Conservation (phyloP, 2,113 vertebrate genomes). For the Phylloscopus whistleri region DNA sequence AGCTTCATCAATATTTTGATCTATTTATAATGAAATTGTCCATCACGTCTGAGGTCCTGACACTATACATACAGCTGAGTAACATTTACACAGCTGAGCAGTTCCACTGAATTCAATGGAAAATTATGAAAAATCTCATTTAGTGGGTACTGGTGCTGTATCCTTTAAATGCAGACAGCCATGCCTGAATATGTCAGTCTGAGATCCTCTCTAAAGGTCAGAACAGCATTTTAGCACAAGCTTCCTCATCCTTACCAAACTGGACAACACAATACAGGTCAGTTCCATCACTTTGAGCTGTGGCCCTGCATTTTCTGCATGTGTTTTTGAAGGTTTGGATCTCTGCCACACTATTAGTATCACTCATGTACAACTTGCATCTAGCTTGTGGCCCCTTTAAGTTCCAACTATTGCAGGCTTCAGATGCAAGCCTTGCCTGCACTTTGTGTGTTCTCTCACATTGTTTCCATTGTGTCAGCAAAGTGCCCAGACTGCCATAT, state of each 20-base stretch:
- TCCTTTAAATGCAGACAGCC: neutral
- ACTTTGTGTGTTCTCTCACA: neutral
- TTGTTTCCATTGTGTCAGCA: neutral
- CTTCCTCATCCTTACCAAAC: neutral
- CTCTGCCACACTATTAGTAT: neutral
- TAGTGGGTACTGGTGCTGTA: neutral
- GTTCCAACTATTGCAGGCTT: neutral
- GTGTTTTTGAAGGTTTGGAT: neutral
- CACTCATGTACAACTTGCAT: neutral
- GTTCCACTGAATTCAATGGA: neutral
- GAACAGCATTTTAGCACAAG: neutral
- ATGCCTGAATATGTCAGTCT: neutral
- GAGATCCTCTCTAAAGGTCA: neutral
- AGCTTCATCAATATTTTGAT: neutral
- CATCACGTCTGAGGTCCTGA: neutral
- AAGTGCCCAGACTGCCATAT: neutral
- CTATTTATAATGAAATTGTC: slow-evolving; percentile 26
- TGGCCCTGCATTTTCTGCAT: neutral
- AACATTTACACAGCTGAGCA: neutral
- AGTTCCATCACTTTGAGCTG: neutral
- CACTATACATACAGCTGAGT: neutral
- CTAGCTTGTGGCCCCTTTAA: neutral
- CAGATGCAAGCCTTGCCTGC: neutral
- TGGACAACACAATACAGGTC: neutral
- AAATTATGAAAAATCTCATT: neutral